phyloP scores from a whole-genome alignment of 2,888 invertebrate species.

The Empis stercorea region DNA sequence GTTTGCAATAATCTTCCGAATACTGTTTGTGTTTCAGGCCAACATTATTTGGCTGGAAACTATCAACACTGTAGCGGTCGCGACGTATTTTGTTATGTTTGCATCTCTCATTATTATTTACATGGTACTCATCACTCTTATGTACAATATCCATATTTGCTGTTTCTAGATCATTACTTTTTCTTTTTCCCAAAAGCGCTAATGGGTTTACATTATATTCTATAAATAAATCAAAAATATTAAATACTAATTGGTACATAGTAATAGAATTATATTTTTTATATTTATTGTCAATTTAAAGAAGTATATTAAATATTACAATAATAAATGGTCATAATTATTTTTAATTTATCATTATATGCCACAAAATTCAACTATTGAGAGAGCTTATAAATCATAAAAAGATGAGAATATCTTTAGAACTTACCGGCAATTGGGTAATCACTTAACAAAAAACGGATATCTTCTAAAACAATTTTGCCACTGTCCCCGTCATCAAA shows the following conservation, averaged over 20 bases:
- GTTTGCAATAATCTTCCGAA: constrained; percentile 56
- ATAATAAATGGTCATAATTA: no score
- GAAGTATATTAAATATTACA: no score
- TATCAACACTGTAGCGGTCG: background rate
- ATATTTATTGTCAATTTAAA: no score
- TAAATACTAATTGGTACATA: no score
- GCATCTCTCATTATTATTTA: constrained; percentile 30
- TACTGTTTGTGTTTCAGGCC: constrained; percentile 34
- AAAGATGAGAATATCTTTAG: no score
- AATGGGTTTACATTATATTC: constrained; percentile 76
- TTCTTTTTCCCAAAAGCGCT: constrained; percentile 59
- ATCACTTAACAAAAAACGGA: constrained; percentile 74
- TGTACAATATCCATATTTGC: constrained; percentile 39
- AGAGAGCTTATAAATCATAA: no score
- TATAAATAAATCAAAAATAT: constrained; percentile 36
- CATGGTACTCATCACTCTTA: background rate
- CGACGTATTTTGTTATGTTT: constrained; percentile 50
- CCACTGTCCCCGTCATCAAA: constrained; percentile 95
- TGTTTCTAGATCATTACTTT: constrained; percentile 33
- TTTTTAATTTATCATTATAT: no score
- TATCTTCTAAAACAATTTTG: constrained; percentile 77
- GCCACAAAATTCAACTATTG: background rate
- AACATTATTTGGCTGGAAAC: no score
- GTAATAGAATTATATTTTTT: no score
- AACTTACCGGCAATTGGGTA: constrained; percentile 78